phyloP scores from a whole-genome alignment of 2,888 invertebrate species.

The Agapostemon virescens region DNA sequence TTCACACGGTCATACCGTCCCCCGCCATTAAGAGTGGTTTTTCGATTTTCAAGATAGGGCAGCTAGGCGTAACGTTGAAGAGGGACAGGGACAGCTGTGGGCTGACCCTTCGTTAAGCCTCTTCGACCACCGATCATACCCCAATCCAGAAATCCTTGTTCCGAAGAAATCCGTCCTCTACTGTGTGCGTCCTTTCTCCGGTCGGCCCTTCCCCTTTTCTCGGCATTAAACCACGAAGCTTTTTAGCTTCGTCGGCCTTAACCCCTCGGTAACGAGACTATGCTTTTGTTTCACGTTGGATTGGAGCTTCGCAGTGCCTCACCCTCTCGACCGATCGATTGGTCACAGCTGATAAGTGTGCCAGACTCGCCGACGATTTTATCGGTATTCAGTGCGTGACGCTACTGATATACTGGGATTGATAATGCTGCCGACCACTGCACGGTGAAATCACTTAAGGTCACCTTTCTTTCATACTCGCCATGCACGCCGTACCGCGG shows the following conservation, averaged over 20 bases:
- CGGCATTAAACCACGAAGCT: conserved; percentile 52
- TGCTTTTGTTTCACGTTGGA: conserved; percentile 63
- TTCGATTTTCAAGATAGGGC: not conserved
- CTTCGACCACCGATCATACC: conserved; percentile 37
- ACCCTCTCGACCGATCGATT: conserved; percentile 60
- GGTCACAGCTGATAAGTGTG: conserved; percentile 54
- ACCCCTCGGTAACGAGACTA: conserved; percentile 63
- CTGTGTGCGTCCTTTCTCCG: conserved; percentile 30
- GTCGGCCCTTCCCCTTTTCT: conserved; percentile 17
- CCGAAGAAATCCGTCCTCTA: conserved; percentile 53
- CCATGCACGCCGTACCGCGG: not conserved
- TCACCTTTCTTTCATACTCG: conserved; percentile 46
- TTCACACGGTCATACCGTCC: conserved; percentile 1
- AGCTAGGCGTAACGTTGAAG: conserved; percentile 33
- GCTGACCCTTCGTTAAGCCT: conserved; percentile 22
- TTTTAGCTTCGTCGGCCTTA: conserved; percentile 53
- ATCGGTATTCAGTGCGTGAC: conserved; percentile 58
- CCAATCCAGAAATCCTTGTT: conserved; percentile 49
- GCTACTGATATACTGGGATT: conserved; percentile 53
- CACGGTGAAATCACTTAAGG: conserved; percentile 54
- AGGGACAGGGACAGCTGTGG: conserved; percentile 14
- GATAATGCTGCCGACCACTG: conserved; percentile 50
- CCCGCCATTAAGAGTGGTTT: not conserved
- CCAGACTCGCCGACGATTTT: conserved; percentile 58
- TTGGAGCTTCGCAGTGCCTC: conserved; percentile 41